Percentiles rank a stretch among this genome's conserved stretches.
These are phyloP conservation scores for Leistus spinibarbis DNA, from an alignment of 2,888 invertebrate species.

Conservation along the genomic window DNA sequence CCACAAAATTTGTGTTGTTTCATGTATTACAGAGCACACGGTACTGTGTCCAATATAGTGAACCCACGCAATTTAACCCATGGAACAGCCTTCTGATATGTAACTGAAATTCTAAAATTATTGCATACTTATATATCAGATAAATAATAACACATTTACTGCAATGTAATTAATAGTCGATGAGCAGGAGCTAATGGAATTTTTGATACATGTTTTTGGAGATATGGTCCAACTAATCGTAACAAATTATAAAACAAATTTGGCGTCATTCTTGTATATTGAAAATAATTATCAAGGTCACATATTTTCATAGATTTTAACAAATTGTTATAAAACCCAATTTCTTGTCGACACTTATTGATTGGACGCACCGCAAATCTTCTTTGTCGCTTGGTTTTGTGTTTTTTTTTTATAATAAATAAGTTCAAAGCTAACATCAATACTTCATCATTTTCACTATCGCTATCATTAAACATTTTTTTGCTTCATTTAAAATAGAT, in stretches of 20 bases:
- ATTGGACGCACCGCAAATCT: too few species aligned
- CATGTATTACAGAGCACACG: constrained; percentile 22
- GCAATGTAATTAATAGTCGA: constrained; percentile 17
- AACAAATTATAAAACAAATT: constrained; percentile 14
- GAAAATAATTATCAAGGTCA: constrained; percentile 6
- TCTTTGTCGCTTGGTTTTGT: too few species aligned
- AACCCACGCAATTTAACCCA: constrained; percentile 34
- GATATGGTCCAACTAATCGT: neutral
- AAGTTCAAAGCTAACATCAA: too few species aligned
- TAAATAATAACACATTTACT: constrained; percentile 13
- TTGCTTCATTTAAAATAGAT: too few species aligned
- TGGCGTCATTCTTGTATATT: constrained; percentile 17
- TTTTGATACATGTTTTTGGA: constrained; percentile 10
- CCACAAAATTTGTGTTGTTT: constrained; percentile 19
- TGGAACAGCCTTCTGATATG: constrained; percentile 34
- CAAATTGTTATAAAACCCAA: too few species aligned
- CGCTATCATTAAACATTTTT: too few species aligned
- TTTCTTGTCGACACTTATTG: too few species aligned
- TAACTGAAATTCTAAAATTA: constrained; percentile 26
- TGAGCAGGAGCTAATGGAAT: constrained; percentile 12
- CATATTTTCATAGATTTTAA: too few species aligned
- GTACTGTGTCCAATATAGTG: constrained; percentile 27
- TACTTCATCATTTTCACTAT: too few species aligned
- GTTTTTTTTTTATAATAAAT: too few species aligned
- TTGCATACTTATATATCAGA: too few species aligned